A percentile compares a stretch with the other conserved stretches of the same genome.
Evolutionary conservation across 1,140 invertebrate species (phyloP).

Genomic region (Ooceraea biroi): DNA sequence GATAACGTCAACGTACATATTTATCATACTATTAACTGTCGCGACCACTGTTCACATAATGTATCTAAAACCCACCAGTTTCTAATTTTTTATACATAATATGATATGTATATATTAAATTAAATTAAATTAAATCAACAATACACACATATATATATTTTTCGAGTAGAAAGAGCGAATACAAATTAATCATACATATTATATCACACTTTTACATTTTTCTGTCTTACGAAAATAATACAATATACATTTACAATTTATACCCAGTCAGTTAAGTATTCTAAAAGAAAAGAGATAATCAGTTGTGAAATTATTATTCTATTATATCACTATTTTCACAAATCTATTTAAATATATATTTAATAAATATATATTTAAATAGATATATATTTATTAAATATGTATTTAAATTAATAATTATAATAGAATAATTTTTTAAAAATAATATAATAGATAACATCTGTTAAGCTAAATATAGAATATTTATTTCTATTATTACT

Average conservation of each 20-base stretch:
- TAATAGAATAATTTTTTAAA: constrained; percentile 19
- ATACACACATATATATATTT: too few species aligned
- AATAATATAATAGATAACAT: constrained; percentile 26
- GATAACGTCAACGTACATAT: neutral
- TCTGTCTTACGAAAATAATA: too few species aligned
- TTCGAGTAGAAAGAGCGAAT: neutral
- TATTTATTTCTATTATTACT: constrained; percentile 38
- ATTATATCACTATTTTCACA: too few species aligned
- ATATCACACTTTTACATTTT: neutral
- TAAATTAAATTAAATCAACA: too few species aligned
- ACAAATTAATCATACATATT: neutral
- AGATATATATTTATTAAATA: constrained; percentile 9
- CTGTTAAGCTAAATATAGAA: neutral
- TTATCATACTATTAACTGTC: constrained; percentile 13
- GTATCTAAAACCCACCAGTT: neutral
- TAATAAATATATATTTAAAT: neutral
- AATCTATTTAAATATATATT: neutral
- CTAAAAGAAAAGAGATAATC: too few species aligned
- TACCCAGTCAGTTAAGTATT: too few species aligned
- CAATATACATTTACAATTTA: too few species aligned
- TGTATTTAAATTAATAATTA: neutral
- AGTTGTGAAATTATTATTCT: too few species aligned
- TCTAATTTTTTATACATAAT: neutral
- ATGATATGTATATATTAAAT: too few species aligned
- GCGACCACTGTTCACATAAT: constrained; percentile 12